Evolutionary conservation across 2,113 vertebrate species (phyloP), one percentile per base, ranked within the genome.

Genomic region (Amia ocellicauda): DNA sequence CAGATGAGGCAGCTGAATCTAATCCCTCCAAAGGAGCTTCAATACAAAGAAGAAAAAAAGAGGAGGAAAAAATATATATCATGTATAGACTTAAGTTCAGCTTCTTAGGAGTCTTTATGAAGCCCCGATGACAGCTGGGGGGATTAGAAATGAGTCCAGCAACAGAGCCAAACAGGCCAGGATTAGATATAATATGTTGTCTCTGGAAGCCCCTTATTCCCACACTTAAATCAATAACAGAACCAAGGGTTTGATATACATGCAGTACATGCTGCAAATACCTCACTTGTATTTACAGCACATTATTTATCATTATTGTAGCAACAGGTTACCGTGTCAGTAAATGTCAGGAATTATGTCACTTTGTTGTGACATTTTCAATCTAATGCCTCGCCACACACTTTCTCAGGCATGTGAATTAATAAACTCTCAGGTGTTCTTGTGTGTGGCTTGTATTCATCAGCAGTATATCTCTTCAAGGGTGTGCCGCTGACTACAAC

Each of bases 111-210:
- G 69, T 65, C 74, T 72, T 68, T 75, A 60, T 74, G 72, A 73
- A 75, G 78, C 63, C 69, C 65, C 72, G 78, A 71, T 83, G 84
- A 83, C 81, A 83, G 80, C 72, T 81, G 70, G 58, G 66, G 63
- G 77, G 78, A 85, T 85, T 81, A 83, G 67, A 72, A 67, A 78
- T 68, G 70, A 74, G 77, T 67, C 78, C 72, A 60, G 75, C 67
- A 66, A 70, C 67, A 68, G 58, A 68, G 74, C 67, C 67, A 75
- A 67, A 77, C 75, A 77, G 78, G 68, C 59, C 29, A 27, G 79
- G 77, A 84, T 85, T 82, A 83, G 79, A 75, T 73, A 69, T 63
- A 82, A 79, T 73, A 77, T 73, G 70, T 73, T 78, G 69, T 62
- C 76, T 75, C 69, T 74, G 72, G 60, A 22, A 50, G 47, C 67